phyloP scores from a whole-genome alignment of 2,888 invertebrate species.

The Drosophila falleni region DNA sequence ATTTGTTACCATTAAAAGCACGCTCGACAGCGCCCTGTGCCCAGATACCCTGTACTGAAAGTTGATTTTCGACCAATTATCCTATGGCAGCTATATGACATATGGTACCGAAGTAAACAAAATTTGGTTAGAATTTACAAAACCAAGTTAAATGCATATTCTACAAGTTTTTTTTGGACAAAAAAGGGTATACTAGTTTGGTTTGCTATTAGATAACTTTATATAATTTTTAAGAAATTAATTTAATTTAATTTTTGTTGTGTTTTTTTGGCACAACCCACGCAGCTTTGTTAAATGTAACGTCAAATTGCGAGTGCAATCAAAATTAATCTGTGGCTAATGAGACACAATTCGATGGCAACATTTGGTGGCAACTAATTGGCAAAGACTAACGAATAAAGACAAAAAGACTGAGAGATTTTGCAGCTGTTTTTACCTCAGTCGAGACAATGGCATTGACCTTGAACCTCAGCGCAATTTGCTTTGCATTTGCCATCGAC shows the following conservation, averaged over 20 bases:
- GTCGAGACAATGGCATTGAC: conserved; percentile 49
- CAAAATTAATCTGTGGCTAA: conserved; percentile 75
- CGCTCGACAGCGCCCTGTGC: no score
- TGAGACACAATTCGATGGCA: conserved; percentile 71
- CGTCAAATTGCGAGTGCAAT: conserved; percentile 68
- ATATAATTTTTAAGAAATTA: no score
- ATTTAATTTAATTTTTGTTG: neutral
- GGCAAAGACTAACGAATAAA: conserved; percentile 39
- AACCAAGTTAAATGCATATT: no score
- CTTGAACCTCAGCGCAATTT: conserved; percentile 49
- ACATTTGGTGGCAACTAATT: conserved; percentile 55
- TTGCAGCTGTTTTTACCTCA: conserved; percentile 38
- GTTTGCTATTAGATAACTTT: no score
- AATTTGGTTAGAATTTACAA: no score
- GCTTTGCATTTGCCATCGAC: conserved; percentile 24
- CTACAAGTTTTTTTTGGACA: no score
- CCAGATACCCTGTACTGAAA: no score
- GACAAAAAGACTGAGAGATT: conserved; percentile 3
- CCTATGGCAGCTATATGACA: no score
- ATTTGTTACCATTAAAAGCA: no score
- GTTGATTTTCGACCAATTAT: no score
- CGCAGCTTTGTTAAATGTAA: conserved; percentile 53
- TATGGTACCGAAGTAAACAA: no score
- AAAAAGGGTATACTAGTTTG: no score
- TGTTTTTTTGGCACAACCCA: conserved; percentile 54